Evolutionary conservation across 2,888 invertebrate genomes (phyloP), one percentile per base, ranked within the genome.

Genomic region (Apamea crenata): DNA sequence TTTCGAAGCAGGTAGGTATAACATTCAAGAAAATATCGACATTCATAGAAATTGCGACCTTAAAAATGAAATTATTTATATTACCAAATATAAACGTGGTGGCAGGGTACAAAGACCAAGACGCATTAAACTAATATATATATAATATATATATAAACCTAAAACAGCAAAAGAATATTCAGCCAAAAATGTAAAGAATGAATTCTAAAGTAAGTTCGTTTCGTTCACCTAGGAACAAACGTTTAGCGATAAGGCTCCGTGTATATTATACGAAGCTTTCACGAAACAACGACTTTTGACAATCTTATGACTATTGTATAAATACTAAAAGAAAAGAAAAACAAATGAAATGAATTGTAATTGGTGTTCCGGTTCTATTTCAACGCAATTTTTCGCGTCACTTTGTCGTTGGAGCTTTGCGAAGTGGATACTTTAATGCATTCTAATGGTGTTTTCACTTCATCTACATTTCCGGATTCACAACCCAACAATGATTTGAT

Each of bases 91-190:
- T 29, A n/a, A 44, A 47, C 2, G 16, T 40, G 59, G 50, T 74
- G 59, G 14, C 12, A 53, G 12, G 8, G 14, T n/a, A 76, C 40
- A 67, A 44, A 50, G 6, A 25, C 44, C 18, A 10, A 59, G 21
- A 50, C 16, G 21, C 36, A 44, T 79, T 44, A 53, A 25, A 36
- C 12, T 47, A n/a, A 6, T 6, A 68, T n/a, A n/a, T n/a, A n/a
- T n/a, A n/a, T n/a, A n/a, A n/a, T n/a, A n/a, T n/a, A n/a, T n/a
- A n/a, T n/a, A 59, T 53, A 61, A 53, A 53, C 10, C 44, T 29
- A 25, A 81, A 61, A 75, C 61, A 63, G 44, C 29, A 81, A 63
- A 74, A 29, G 10, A 29, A 47, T 81, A 68, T 68, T 81, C 25
- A 21, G n/a, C 7, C 16, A n/a, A n/a, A 71, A 71, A 29, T 61